phyloP scores from a whole-genome alignment of 1,140 invertebrate genomes.

The Eumeta japonica region DNA sequence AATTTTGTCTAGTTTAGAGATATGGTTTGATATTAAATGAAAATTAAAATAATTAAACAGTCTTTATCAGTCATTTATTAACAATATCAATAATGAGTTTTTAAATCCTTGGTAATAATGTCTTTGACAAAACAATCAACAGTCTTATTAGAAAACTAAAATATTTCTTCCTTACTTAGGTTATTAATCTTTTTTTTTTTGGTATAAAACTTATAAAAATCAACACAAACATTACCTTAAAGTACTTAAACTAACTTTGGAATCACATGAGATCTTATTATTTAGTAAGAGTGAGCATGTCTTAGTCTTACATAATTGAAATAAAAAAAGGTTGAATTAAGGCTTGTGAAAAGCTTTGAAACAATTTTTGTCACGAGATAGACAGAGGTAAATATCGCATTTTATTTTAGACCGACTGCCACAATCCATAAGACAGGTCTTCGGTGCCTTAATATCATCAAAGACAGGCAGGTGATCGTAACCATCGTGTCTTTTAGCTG shows the following conservation, averaged over 20 bases:
- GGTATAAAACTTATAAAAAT: slow-evolving; percentile 4
- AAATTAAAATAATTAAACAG: slow-evolving; percentile 4
- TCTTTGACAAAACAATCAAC: slow-evolving; percentile 3
- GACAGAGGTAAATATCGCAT: no score
- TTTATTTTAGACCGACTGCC: no score
- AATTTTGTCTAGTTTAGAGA: slow-evolving; percentile 3
- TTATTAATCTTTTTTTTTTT: slow-evolving; percentile 2
- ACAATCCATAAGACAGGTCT: no score
- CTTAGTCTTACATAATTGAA: no score
- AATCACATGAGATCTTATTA: no score
- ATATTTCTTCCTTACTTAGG: slow-evolving; percentile 4
- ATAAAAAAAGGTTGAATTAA: no score
- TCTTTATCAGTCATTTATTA: slow-evolving; percentile 3
- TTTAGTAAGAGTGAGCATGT: no score
- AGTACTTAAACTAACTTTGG: slow-evolving; percentile 3
- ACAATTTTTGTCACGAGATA: no score
- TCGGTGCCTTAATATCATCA: no score
- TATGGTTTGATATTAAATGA: slow-evolving; percentile 3
- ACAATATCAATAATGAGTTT: slow-evolving; percentile 4
- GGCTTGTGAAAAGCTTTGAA: no score
- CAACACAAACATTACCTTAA: slow-evolving; percentile 4
- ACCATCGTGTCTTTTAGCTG: no score
- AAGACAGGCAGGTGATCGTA: no score
- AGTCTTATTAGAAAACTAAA: slow-evolving; percentile 4
- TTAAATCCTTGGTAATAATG: slow-evolving; percentile 3